phyloP scores from a whole-genome alignment of 1,140 invertebrate genomes.

The Drosophila cardini region DNA sequence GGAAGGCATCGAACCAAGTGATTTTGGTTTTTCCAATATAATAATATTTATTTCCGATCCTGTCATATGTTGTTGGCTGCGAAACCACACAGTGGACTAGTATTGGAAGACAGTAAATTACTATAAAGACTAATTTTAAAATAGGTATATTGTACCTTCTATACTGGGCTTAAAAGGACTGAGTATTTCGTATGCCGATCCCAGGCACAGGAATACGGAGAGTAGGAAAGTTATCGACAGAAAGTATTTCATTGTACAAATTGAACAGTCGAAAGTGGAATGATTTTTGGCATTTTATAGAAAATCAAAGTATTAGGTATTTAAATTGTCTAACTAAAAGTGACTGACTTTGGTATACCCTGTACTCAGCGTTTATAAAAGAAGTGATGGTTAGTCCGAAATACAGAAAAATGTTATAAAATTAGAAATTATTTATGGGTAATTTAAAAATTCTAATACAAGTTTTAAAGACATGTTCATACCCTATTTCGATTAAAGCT shows the following conservation, averaged over 20 bases:
- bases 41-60: conserved; percentile 30
- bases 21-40: not conserved
- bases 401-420: no score
- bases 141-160: not conserved
- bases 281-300: not conserved
- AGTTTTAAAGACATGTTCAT: no score
- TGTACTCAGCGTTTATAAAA: no score
- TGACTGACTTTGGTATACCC: no score
- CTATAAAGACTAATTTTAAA: not conserved
- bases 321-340: no score
- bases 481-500: no score
- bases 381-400: no score
- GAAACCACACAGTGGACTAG: not conserved
- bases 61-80: not conserved
- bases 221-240: not conserved
- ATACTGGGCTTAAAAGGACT: not conserved
- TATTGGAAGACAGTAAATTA: not conserved
- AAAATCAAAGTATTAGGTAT: not conserved
- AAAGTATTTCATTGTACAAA: conserved; percentile 1
- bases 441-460: no score
- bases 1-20: conserved; percentile 15
- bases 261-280: not conserved
- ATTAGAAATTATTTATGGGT: no score
- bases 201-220: not conserved
- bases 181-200: not conserved